phyloP scores from a whole-genome alignment of 92 coral and sea anemone species.

The Nematostella vectensis region DNA sequence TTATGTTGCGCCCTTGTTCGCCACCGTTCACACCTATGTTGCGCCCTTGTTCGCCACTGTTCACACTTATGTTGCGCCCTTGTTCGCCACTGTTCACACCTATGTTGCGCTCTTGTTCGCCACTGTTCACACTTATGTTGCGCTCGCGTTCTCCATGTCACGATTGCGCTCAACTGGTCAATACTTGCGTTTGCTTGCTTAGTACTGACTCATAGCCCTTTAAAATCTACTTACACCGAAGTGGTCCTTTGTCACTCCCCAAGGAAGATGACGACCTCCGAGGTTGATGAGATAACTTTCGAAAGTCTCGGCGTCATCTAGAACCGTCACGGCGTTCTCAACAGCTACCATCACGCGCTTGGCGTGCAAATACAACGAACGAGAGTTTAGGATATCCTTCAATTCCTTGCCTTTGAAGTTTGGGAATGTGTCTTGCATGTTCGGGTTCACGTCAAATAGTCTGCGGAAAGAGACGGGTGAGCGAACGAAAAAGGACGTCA shows the following conservation, averaged over 20 bases:
- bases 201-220: no score
- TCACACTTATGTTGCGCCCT: no score
- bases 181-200: no score
- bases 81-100: no score
- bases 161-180: no score
- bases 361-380: constrained; percentile 64
- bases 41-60: no score
- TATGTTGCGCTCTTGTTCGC: no score
- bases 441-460: constrained; percentile 53
- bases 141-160: no score
- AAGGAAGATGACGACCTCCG: constrained; percentile 50
- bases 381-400: constrained; percentile 54
- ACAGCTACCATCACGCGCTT: constrained; percentile 61
- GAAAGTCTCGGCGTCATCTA: constrained; percentile 49
- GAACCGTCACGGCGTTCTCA: constrained; percentile 41
- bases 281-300: constrained; percentile 32
- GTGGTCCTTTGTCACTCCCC: constrained; percentile 41
- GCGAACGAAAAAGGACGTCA: no score
- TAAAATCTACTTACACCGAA: constrained; percentile 40
- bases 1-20: no score
- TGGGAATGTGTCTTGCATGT: constrained; percentile 57
- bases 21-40: no score
- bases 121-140: no score
- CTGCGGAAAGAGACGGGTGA: constrained; percentile 13
- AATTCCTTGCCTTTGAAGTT: constrained; percentile 56